Percentiles rank a stretch among this genome's conserved stretches.
Evolutionary conservation across 1,140 invertebrate genomes (phyloP).

Genomic region (Tyrophagus putrescentiae): DNA sequence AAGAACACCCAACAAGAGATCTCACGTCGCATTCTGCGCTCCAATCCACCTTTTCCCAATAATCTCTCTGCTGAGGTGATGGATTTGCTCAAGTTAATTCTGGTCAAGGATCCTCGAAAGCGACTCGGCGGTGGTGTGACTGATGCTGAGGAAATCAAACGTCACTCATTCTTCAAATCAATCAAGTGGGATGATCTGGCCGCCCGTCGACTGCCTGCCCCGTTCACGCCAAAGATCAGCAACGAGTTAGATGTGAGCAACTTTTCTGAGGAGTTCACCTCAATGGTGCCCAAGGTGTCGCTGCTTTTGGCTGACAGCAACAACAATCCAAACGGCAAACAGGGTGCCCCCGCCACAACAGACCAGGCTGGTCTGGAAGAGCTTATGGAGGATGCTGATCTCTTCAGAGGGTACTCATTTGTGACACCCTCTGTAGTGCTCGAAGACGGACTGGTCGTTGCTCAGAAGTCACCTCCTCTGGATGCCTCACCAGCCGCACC

Average conservation of each 20-base stretch:
- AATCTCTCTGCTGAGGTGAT: constrained; percentile 44
- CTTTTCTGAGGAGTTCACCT: constrained; percentile 89
- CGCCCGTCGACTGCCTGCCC: constrained; percentile 54
- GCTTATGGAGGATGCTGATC: constrained; percentile 64
- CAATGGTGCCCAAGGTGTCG: constrained; percentile 72
- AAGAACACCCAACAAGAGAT: constrained; percentile 84
- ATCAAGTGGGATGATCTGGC: constrained; percentile 61
- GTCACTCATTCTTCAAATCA: constrained; percentile 64
- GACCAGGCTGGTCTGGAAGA: constrained; percentile 50
- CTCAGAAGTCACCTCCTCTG: constrained; percentile 51
- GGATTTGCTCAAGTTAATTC: constrained; percentile 53
- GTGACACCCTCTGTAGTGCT: constrained; percentile 81
- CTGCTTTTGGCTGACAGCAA: constrained; percentile 36
- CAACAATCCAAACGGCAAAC: constrained; percentile 6
- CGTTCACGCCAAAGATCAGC: constrained; percentile 61
- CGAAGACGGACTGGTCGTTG: constrained; percentile 50
- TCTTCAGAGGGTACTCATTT: constrained; percentile 90
- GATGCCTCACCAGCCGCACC: constrained; percentile 23
- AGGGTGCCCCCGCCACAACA: background rate
- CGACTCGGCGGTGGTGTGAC: constrained; percentile 62
- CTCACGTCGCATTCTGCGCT: constrained; percentile 68
- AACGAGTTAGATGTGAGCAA: constrained; percentile 73
- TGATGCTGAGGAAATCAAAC: constrained; percentile 68
- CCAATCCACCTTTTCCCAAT: constrained; percentile 67
- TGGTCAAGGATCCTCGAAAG: constrained; percentile 72